phyloP scores from a whole-genome alignment of 2,797 vertebrate genomes.

The Notoglanidium macrostoma region DNA sequence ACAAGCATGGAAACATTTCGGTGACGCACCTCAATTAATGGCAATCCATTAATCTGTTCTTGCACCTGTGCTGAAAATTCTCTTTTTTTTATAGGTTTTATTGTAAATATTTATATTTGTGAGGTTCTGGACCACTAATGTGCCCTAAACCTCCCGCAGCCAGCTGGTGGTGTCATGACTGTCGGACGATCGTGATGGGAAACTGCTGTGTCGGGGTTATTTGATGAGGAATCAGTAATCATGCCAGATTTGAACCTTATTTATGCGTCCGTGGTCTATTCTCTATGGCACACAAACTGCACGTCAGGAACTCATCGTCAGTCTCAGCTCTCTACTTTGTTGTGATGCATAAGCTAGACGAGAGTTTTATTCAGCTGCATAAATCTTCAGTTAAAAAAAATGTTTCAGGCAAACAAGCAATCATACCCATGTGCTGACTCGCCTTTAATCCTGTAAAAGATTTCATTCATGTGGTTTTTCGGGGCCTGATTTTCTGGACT shows the following conservation, averaged over 20 bases:
- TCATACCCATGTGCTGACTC: not conserved
- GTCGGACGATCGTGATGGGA: not conserved
- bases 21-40: not conserved
- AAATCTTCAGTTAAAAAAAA: slow-evolving; percentile 21
- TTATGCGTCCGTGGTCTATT: not conserved
- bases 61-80: not conserved
- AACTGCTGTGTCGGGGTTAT: slow-evolving; percentile 7
- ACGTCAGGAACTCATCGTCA: not conserved
- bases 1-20: not conserved
- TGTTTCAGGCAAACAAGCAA: not conserved
- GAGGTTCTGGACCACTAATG: not conserved
- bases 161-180: not conserved
- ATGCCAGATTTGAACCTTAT: not conserved
- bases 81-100: not conserved
- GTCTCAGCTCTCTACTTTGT: not conserved
- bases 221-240: not conserved
- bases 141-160: not conserved
- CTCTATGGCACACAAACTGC: not conserved
- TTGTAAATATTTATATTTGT: not conserved
- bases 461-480: not conserved
- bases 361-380: slow-evolving; percentile 26
- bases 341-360: not conserved
- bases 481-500: not conserved
- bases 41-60: not conserved
- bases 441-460: not conserved